Evolutionary conservation across 2,113 vertebrate genomes (phyloP).

Genomic region (Macquaria ambigua): DNA sequence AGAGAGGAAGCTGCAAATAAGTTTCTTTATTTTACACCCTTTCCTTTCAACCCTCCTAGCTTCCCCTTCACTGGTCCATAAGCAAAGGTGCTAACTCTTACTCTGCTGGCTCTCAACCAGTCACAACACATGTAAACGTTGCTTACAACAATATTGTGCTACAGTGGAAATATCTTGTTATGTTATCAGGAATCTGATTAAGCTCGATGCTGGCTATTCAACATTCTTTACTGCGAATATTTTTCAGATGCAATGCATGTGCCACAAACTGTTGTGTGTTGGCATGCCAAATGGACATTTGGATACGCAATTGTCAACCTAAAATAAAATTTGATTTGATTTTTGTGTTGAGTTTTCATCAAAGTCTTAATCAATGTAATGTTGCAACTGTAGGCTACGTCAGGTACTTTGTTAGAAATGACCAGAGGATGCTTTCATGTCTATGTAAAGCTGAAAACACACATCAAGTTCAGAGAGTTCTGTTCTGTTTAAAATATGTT

Average conservation of each 20-base stretch:
- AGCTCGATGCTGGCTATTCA: not conserved
- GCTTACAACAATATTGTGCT: not conserved
- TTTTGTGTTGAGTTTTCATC: not conserved
- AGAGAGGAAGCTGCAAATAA: not conserved
- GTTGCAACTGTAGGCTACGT: not conserved
- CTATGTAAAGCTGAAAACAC: not conserved
- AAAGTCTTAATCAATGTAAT: not conserved
- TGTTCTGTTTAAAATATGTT: conserved; percentile 31
- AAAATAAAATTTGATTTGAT: not conserved
- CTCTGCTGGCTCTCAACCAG: not conserved
- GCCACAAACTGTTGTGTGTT: not conserved
- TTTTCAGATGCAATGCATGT: not conserved
- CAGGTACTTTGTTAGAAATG: not conserved
- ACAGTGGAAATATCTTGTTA: not conserved
- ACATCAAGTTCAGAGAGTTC: conserved; percentile 58
- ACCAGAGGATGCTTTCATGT: not conserved
- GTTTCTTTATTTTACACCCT: not conserved
- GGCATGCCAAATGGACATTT: conserved; percentile 23
- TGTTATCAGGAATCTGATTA: not conserved
- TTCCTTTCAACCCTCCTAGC: not conserved
- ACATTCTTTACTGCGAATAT: not conserved
- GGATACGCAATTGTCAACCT: not conserved
- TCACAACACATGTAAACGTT: not conserved
- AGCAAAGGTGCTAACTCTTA: not conserved
- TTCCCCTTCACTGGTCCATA: not conserved